These are phyloP conservation scores for Avahi laniger DNA, from an alignment of 2,797 vertebrate species.

Conservation along the genomic window DNA sequence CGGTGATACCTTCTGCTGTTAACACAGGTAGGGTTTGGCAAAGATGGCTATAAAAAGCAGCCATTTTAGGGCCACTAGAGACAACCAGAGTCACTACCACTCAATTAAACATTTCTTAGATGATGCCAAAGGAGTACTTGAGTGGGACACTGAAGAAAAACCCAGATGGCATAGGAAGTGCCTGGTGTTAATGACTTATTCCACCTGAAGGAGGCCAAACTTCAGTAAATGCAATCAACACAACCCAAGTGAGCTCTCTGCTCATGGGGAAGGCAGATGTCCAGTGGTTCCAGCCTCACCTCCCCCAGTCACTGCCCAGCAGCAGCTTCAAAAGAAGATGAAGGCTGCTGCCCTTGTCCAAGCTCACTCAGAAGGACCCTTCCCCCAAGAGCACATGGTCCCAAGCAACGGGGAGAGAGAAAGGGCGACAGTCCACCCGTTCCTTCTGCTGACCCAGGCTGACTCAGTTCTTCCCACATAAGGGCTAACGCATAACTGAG, in stretches of 20 bases:
- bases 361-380: background rate
- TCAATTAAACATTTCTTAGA: slow-evolving; percentile 50
- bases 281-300: background rate
- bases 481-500: background rate
- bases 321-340: background rate
- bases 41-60: background rate
- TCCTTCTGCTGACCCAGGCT: background rate
- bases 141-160: slow-evolving; percentile 56
- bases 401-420: background rate
- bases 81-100: slow-evolving; percentile 43
- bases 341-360: background rate
- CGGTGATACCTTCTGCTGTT: background rate
- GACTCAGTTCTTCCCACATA: background rate
- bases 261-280: background rate
- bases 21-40: slow-evolving; percentile 43
- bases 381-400: background rate
- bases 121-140: slow-evolving; percentile 29
- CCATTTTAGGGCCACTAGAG: background rate
- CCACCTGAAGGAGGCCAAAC: slow-evolving; percentile 30
- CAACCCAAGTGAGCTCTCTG: background rate
- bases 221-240: slow-evolving; percentile 18
- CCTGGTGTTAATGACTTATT: slow-evolving; percentile 50
- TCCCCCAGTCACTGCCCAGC: background rate
- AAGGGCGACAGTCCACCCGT: background rate
- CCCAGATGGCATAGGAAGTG: slow-evolving; percentile 57